phyloP scores from a whole-genome alignment of 2,113 vertebrate species.

The Otocyon megalotis region DNA sequence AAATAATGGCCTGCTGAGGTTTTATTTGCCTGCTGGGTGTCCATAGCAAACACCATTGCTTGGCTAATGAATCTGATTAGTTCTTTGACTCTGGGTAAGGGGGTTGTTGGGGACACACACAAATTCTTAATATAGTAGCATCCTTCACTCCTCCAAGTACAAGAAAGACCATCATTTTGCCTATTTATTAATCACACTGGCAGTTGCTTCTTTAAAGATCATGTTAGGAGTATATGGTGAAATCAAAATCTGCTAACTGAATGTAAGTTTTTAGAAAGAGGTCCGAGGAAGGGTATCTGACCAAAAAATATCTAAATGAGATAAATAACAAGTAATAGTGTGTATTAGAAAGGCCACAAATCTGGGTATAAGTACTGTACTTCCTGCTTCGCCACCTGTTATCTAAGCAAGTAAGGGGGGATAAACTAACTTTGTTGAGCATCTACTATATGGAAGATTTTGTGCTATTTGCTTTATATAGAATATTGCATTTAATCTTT shows the following conservation, averaged over 20 bases:
- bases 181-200: neutral
- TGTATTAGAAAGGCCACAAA: neutral
- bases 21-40: neutral
- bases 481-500: neutral
- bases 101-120: neutral
- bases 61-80: neutral
- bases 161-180: neutral
- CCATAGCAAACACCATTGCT: conserved; percentile 43
- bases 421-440: neutral
- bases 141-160: neutral
- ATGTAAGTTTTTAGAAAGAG: neutral
- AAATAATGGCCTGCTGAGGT: conserved; percentile 11
- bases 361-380: neutral
- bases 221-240: conserved; percentile 3
- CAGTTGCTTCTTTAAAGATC: neutral
- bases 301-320: neutral
- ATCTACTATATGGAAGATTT: neutral
- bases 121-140: neutral
- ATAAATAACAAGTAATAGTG: neutral
- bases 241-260: neutral
- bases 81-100: conserved; percentile 32
- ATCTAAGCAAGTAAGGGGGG: neutral
- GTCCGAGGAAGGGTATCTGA: neutral
- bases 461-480: neutral
- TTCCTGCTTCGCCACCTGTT: neutral